Evolutionary conservation across 2,797 vertebrate species (phyloP).

Genomic region (Remorina albescens): DNA sequence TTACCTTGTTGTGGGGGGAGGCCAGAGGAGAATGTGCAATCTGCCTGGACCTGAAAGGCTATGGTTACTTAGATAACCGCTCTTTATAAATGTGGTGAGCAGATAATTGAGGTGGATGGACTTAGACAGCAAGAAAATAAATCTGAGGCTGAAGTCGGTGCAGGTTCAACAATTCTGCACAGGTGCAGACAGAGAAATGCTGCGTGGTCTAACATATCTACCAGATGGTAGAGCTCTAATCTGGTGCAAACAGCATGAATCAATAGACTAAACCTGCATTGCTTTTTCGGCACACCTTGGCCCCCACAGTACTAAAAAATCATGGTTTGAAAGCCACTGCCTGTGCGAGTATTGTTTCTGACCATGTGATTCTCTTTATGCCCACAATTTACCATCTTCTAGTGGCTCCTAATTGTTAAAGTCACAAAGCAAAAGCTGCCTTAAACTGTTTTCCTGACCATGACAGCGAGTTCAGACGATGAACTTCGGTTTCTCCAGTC

Average conservation of each 20-base stretch:
- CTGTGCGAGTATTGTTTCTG: not conserved
- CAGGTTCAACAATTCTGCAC: not conserved
- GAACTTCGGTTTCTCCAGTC: not conserved
- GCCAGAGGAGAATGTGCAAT: not conserved
- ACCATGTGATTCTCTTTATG: not conserved
- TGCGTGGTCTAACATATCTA: not conserved
- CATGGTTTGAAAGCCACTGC: not conserved
- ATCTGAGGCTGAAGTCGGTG: not conserved
- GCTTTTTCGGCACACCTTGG: not conserved
- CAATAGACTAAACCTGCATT: not conserved
- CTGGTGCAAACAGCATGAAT: not conserved
- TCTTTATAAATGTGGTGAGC: not conserved
- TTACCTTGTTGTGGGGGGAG: not conserved
- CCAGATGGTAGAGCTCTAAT: not conserved
- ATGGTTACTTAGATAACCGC: not conserved
- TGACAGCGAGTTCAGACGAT: not conserved
- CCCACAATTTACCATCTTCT: not conserved
- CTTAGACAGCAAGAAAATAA: not conserved
- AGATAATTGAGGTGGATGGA: not conserved
- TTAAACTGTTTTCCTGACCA: not conserved
- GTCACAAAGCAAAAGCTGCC: not conserved
- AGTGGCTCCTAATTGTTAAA: not conserved
- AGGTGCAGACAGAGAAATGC: not conserved
- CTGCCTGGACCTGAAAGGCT: not conserved
- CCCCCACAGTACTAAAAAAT: not conserved